Evolutionary conservation across 2,888 invertebrate genomes (phyloP).

Genomic region (Pseudococcus jackbeardsleyi): DNA sequence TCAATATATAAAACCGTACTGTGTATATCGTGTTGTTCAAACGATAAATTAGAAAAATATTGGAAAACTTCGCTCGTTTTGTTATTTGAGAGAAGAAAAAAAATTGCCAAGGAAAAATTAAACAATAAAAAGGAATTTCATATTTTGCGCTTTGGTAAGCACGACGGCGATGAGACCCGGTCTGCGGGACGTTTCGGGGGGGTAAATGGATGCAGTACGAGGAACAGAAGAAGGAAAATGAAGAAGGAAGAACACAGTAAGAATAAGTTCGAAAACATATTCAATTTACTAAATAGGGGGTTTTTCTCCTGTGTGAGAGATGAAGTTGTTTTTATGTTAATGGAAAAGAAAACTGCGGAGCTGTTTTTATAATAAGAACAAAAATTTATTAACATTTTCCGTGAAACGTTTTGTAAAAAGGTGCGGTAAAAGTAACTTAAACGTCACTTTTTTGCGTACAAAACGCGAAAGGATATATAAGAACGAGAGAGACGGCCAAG

Average conservation of each 20-base stretch:
- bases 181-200: not conserved
- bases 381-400: constrained; percentile 63
- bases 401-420: constrained; percentile 59
- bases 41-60: constrained; percentile 41
- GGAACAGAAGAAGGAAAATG: not conserved
- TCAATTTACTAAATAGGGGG: constrained; percentile 61
- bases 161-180: not conserved
- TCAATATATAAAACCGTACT: not conserved
- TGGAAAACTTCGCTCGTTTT: constrained; percentile 44
- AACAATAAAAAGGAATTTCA: constrained; percentile 55
- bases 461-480: not conserved
- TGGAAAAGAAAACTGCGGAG: constrained; percentile 63
- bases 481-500: too few relatives aligned
- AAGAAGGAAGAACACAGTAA: constrained; percentile 40
- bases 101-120: constrained; percentile 49
- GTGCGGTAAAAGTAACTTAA: constrained; percentile 62
- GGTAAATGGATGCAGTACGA: not conserved
- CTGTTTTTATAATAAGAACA: constrained; percentile 63
- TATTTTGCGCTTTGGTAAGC: constrained; percentile 42
- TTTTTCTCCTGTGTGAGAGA: constrained; percentile 54
- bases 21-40: constrained; percentile 7
- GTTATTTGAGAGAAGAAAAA: constrained; percentile 46
- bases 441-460: constrained; percentile 57
- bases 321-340: constrained; percentile 63
- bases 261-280: constrained; percentile 62